phyloP scores from a whole-genome alignment of 2,888 invertebrate species.

The Germaria angustata region DNA sequence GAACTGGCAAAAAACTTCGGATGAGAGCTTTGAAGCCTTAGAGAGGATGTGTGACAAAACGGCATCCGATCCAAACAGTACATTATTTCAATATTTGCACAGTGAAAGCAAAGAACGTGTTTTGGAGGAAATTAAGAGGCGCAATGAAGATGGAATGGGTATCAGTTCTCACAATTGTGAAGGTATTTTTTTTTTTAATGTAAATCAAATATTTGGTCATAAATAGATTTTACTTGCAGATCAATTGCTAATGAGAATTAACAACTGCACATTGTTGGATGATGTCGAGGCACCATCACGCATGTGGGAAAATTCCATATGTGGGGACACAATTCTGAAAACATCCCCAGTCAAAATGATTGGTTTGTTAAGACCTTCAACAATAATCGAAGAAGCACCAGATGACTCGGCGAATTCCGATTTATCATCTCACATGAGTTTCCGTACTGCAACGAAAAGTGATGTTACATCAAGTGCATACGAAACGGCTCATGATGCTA shows the following conservation, averaged over 20 bases:
- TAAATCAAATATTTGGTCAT: not conserved
- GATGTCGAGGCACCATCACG: slow-evolving; percentile 78
- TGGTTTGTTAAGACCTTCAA: slow-evolving; percentile 77
- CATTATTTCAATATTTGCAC: slow-evolving; percentile 75
- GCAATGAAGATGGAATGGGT: slow-evolving; percentile 37
- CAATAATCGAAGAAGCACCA: slow-evolving; percentile 77
- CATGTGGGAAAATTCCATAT: slow-evolving; percentile 77
- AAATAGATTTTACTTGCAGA: slow-evolving; percentile 14
- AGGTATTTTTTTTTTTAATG: slow-evolving; percentile 2
- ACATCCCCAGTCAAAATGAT: slow-evolving; percentile 79
- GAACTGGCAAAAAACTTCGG: slow-evolving; percentile 59
- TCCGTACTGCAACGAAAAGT: slow-evolving; percentile 71
- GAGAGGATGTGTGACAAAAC: slow-evolving; percentile 79
- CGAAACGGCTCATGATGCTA: slow-evolving; percentile 75
- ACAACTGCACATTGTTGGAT: slow-evolving; percentile 74
- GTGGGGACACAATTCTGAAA: slow-evolving; percentile 68
- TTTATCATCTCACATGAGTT: slow-evolving; percentile 71
- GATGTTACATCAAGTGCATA: slow-evolving; percentile 73
- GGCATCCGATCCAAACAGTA: slow-evolving; percentile 77
- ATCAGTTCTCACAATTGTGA: not conserved
- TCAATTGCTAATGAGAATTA: slow-evolving; percentile 40
- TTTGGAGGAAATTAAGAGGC: slow-evolving; percentile 68
- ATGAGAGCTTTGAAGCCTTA: slow-evolving; percentile 76
- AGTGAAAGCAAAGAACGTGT: slow-evolving; percentile 72
- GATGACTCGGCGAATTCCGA: slow-evolving; percentile 68